Percentiles rank a stretch among this genome's conserved stretches.
These are phyloP conservation scores for Hemistola chrysoprasaria DNA, from an alignment of 2,888 invertebrate species.

Conservation along the genomic window DNA sequence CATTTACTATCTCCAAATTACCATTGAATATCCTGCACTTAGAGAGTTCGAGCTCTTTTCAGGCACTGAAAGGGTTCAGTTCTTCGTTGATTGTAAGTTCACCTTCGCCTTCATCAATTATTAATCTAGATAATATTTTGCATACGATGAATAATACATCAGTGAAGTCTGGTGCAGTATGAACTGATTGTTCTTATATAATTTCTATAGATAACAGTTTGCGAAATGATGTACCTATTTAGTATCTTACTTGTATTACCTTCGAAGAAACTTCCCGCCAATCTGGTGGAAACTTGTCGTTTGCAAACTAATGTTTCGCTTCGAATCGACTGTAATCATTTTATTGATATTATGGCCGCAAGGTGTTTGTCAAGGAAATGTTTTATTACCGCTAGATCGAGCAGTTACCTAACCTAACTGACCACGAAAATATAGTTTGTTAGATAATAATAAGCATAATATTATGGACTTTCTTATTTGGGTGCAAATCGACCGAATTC, in stretches of 20 bases:
- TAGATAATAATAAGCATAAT: too few relatives aligned
- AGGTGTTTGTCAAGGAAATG: conserved; percentile 18
- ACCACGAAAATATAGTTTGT: too few relatives aligned
- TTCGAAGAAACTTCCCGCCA: conserved; percentile 42
- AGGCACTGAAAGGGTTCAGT: conserved; percentile 57
- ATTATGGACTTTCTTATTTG: too few relatives aligned
- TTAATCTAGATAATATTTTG: conserved; percentile 66
- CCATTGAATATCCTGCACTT: conserved; percentile 40
- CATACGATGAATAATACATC: conserved; percentile 72
- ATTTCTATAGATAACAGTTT: conserved; percentile 52
- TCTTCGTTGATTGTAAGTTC: conserved; percentile 55
- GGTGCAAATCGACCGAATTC: too few relatives aligned
- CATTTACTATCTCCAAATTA: conserved; percentile 11
- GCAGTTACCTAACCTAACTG: too few relatives aligned
- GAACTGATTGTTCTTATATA: conserved; percentile 68
- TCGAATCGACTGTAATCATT: conserved; percentile 23
- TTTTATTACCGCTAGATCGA: conserved; percentile 7
- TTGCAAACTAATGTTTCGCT: conserved; percentile 31
- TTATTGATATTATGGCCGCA: conserved; percentile 13
- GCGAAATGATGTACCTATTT: conserved; percentile 37
- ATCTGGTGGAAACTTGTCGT: conserved; percentile 43
- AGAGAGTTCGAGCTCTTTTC: conserved; percentile 50
- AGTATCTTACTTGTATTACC: conserved; percentile 14
- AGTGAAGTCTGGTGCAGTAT: conserved; percentile 55
- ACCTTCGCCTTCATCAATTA: conserved; percentile 68